These are phyloP conservation scores for Prunella strophiata DNA, from an alignment of 2,797 vertebrate species.

Conservation along the genomic window DNA sequence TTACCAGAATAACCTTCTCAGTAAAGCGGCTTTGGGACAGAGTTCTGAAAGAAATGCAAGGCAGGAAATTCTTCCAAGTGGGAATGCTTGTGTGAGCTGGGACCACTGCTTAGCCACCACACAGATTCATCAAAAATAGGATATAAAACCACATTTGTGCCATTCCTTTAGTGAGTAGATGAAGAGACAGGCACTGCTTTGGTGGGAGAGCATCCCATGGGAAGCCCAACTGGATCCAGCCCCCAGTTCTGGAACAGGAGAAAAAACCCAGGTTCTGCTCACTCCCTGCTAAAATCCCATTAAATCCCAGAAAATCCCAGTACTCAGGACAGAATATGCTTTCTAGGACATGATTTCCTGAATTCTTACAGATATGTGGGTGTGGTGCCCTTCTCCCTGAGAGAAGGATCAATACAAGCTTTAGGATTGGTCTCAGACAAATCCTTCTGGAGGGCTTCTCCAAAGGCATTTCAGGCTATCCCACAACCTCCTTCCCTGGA, in stretches of 20 bases:
- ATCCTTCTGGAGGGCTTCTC: not conserved
- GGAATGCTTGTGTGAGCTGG: not conserved
- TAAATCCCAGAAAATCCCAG: not conserved
- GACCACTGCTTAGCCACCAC: not conserved
- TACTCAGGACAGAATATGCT: not conserved
- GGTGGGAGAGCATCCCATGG: not conserved
- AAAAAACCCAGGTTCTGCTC: not conserved
- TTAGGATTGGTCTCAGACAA: not conserved
- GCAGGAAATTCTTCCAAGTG: not conserved
- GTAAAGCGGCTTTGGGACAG: not conserved
- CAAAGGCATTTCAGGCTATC: not conserved
- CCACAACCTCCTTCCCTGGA: not conserved
- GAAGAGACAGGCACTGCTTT: not conserved
- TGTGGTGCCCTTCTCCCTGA: not conserved
- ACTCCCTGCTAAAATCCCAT: not conserved
- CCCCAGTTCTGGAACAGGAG: not conserved
- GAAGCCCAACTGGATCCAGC: not conserved
- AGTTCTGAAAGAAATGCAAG: not conserved
- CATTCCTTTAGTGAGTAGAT: accelerated
- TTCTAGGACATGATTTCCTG: not conserved
- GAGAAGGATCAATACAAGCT: accelerated
- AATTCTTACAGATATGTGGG: accelerated
- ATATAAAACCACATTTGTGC: not conserved
- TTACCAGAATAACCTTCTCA: not conserved
- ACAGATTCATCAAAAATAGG: not conserved